Conservation (phyloP, 1,140 invertebrate species). For the Archegozetes longisetosus region DNA sequence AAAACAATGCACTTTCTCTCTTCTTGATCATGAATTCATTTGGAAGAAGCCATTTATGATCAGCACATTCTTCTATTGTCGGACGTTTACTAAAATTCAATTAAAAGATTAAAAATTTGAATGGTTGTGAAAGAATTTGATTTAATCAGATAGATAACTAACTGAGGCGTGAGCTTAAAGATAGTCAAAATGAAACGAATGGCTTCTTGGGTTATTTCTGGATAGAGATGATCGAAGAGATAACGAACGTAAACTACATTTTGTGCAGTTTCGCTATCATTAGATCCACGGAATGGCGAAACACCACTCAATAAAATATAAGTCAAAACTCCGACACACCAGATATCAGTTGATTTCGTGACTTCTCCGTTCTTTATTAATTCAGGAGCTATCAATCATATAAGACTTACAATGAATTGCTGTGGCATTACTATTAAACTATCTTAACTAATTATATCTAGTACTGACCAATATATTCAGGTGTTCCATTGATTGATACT, state of each 20-base stretch:
- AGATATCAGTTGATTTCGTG: constrained; percentile 78
- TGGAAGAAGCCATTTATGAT: constrained; percentile 82
- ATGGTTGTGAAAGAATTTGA: constrained; percentile 1
- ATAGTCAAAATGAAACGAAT: constrained; percentile 85
- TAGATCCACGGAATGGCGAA: constrained; percentile 72
- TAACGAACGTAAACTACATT: constrained; percentile 87
- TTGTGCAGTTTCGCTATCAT: constrained; percentile 64
- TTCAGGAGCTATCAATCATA: constrained; percentile 55
- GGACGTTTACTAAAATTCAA: constrained; percentile 60
- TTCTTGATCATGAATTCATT: constrained; percentile 85
- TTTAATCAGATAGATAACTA: constrained; percentile 25
- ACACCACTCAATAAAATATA: constrained; percentile 87
- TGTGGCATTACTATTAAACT: constrained; percentile 4
- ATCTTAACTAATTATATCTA: background rate
- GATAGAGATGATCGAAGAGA: constrained; percentile 81
- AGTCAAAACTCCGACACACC: constrained; percentile 79
- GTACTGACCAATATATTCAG: constrained; percentile 22
- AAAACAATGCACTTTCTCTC: constrained; percentile 67
- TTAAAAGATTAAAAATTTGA: constrained; percentile 12
- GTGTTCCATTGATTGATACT: constrained; percentile 35
- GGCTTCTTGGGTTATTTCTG: constrained; percentile 83
- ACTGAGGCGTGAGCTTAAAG: constrained; percentile 82
- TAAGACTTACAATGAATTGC: constrained; percentile 11
- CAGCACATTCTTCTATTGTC: constrained; percentile 76
- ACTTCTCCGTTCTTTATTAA: constrained; percentile 60